A percentile compares a stretch with the other conserved stretches of the same genome.
Conservation (phyloP, 2,113 vertebrate genomes). For the Plectropomus leopardus region DNA sequence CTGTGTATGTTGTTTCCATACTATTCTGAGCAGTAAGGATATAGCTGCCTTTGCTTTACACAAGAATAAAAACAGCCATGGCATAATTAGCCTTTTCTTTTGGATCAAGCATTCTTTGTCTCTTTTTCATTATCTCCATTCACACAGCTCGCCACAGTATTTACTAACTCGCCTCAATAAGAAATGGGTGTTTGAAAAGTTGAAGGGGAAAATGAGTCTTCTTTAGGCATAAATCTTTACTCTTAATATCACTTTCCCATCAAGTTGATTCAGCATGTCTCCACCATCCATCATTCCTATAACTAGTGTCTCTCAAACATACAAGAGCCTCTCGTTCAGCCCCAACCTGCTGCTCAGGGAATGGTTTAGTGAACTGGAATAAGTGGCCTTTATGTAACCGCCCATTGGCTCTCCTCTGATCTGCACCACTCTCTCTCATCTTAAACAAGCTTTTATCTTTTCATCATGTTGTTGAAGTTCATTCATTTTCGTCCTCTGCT, state of each 20-base stretch:
- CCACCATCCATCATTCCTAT: constrained; percentile 29
- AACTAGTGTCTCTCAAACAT: constrained; percentile 23
- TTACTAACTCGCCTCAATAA: neutral
- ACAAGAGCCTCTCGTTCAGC: constrained; percentile 26
- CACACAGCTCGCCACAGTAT: neutral
- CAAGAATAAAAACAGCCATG: neutral
- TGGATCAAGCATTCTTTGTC: neutral
- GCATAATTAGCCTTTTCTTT: neutral
- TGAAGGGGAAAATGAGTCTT: neutral
- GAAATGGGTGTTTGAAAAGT: constrained; percentile 6
- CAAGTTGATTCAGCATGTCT: constrained; percentile 6
- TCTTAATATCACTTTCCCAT: neutral
- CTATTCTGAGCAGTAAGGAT: neutral
- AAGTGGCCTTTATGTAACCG: constrained; percentile 58
- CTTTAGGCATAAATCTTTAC: neutral
- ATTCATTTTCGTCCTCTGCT: constrained; percentile 48
- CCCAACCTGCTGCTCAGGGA: constrained; percentile 57
- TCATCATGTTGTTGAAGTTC: constrained; percentile 27
- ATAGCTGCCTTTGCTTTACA: neutral
- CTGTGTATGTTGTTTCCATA: constrained; percentile 15
- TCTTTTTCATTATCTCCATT: neutral
- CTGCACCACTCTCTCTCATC: constrained; percentile 1
- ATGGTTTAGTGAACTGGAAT: constrained; percentile 48
- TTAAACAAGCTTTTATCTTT: constrained; percentile 55
- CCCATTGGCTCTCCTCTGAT: constrained; percentile 21